phyloP scores from a whole-genome alignment of 1,140 invertebrate species.

The Drosophila fuyamai region DNA sequence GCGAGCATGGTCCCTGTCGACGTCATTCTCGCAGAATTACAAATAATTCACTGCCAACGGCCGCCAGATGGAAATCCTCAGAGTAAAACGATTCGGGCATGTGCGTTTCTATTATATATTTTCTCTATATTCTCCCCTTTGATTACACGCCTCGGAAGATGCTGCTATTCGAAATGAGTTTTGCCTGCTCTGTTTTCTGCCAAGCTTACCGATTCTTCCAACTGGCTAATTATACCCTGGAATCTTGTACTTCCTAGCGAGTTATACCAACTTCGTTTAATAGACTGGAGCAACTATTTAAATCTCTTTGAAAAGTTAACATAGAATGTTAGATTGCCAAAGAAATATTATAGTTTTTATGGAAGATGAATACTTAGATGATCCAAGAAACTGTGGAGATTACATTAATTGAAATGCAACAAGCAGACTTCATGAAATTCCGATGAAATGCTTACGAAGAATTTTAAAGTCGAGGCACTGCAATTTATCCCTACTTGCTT shows the following conservation, averaged over 20 bases:
- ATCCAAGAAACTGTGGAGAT: too few species aligned
- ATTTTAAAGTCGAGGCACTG: background rate
- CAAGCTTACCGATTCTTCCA: background rate
- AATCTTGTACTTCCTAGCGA: too few species aligned
- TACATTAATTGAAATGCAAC: too few species aligned
- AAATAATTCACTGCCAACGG: constrained; percentile 47
- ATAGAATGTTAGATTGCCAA: too few species aligned
- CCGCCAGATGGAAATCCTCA: constrained; percentile 12
- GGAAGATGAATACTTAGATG: too few species aligned
- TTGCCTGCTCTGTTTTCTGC: background rate
- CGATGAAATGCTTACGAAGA: background rate
- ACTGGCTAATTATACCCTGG: background rate
- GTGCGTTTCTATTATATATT: constrained; percentile 21
- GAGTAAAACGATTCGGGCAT: background rate
- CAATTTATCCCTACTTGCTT: background rate
- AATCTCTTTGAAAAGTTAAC: too few species aligned
- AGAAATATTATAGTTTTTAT: too few species aligned
- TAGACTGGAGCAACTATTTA: too few species aligned
- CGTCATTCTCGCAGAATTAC: constrained; percentile 24
- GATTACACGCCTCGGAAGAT: constrained; percentile 30
- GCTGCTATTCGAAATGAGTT: constrained; percentile 40
- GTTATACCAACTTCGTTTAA: too few species aligned
- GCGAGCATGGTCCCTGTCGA: constrained; percentile 10
- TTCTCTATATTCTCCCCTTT: constrained; percentile 20
- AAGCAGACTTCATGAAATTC: background rate